Percentiles rank a stretch among this genome's conserved stretches.
Conservation (phyloP, 2,888 invertebrate genomes). For the Lottia gigantea region DNA sequence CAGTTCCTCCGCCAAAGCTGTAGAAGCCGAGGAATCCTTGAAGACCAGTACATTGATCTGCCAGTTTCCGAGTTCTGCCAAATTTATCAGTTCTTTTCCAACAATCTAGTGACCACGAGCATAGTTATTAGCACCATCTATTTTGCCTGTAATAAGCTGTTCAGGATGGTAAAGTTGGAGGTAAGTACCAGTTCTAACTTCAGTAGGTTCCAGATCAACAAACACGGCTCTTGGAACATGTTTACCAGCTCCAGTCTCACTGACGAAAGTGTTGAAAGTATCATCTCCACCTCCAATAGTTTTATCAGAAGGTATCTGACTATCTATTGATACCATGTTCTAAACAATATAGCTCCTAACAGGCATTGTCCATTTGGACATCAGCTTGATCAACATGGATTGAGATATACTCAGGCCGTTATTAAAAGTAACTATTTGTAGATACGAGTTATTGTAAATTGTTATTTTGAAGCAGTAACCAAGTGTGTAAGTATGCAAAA, state of each 20-base stretch:
- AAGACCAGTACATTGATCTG: slow-evolving; percentile 54
- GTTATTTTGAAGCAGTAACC: too few relatives aligned
- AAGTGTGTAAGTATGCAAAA: too few relatives aligned
- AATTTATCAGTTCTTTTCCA: slow-evolving; percentile 65
- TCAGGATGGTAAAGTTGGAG: slow-evolving; percentile 32
- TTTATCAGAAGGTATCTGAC: slow-evolving; percentile 81
- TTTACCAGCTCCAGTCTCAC: slow-evolving; percentile 93
- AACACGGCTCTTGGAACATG: slow-evolving; percentile 93
- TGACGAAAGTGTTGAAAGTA: slow-evolving; percentile 83
- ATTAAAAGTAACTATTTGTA: slow-evolving; percentile 11
- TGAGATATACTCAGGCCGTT: slow-evolving; percentile 70
- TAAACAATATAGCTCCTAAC: slow-evolving; percentile 73
- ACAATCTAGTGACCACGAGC: too few relatives aligned
- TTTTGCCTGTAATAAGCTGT: slow-evolving; percentile 18
- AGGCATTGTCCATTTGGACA: slow-evolving; percentile 72
- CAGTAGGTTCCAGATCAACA: slow-evolving; percentile 78
- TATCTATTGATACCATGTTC: slow-evolving; percentile 72
- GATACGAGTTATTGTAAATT: too few relatives aligned
- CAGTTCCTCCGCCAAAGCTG: too few relatives aligned
- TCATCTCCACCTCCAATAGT: slow-evolving; percentile 78
- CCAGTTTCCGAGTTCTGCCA: slow-evolving; percentile 76
- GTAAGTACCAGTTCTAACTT: slow-evolving; percentile 30
- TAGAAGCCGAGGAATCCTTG: slow-evolving; percentile 46
- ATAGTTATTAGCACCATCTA: too few relatives aligned
- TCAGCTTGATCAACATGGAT: slow-evolving; percentile 71